A percentile compares a stretch with the other conserved stretches of the same genome.
Evolutionary conservation across 2,113 vertebrate species (phyloP).

Genomic region (Puntigrus tetrazona): DNA sequence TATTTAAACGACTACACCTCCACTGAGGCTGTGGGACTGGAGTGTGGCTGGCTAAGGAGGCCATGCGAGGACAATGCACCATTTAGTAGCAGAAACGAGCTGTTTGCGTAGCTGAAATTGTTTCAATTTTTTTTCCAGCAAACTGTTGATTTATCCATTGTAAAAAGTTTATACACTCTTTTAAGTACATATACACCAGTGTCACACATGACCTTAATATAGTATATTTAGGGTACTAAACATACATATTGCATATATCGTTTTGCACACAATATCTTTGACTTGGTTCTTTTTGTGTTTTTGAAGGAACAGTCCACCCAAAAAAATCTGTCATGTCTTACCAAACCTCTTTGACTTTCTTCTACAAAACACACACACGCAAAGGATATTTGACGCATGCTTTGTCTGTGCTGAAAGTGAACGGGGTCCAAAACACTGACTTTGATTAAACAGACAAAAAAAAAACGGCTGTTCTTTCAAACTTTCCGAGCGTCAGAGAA

Average conservation of each 20-base stretch:
- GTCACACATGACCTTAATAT: background rate
- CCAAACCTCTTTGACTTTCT: background rate
- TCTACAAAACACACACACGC: background rate
- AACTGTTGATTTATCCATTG: conserved; percentile 12
- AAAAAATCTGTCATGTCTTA: background rate
- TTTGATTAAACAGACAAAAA: background rate
- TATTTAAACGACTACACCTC: conserved; percentile 34
- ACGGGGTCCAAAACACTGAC: background rate
- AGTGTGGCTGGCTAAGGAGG: conserved; percentile 31
- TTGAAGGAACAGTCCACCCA: background rate
- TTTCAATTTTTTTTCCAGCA: background rate
- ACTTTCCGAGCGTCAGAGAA: background rate
- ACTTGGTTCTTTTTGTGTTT: background rate
- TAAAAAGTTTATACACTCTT: background rate
- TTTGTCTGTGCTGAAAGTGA: background rate
- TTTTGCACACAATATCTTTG: background rate
- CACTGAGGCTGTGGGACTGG: background rate
- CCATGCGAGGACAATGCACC: conserved; percentile 34
- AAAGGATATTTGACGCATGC: background rate
- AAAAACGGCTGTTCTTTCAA: background rate
- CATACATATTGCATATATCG: background rate
- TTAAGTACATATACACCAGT: background rate
- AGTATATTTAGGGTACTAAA: conserved; percentile 2
- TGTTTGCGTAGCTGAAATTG: background rate
- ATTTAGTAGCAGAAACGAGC: background rate